Evolutionary conservation across 2,113 vertebrate species (phyloP).

Genomic region (Urocitellus parryii): DNA sequence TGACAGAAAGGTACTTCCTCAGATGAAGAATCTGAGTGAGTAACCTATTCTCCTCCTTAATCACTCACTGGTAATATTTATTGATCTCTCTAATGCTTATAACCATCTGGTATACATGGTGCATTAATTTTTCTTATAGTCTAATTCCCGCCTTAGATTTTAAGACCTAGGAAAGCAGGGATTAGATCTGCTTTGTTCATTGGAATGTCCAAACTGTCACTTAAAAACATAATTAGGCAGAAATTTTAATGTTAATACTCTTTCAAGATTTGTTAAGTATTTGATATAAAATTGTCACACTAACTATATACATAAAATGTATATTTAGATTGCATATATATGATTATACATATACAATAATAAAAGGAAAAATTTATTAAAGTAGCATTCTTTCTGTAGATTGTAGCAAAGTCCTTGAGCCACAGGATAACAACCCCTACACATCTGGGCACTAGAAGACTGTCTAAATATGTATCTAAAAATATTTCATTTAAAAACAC

Average conservation of each 20-base stretch:
- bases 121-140: background rate
- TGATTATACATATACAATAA: background rate
- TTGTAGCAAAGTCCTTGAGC: background rate
- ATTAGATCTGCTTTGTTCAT: background rate
- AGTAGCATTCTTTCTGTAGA: background rate
- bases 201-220: background rate
- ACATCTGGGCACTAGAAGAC: background rate
- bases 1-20: background rate
- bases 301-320: background rate
- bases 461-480: background rate
- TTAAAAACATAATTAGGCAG: background rate
- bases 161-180: background rate
- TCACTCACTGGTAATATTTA: background rate
- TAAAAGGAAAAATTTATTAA: background rate
- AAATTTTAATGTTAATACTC: background rate
- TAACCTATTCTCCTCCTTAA: background rate
- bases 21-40: background rate
- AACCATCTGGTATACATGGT: background rate
- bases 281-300: background rate
- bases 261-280: background rate
- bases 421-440: background rate
- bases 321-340: background rate
- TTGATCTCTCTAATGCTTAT: too few relatives aligned
- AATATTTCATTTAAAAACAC: background rate
- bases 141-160: background rate